These are phyloP conservation scores for Coendou prehensilis DNA, from an alignment of 2,797 vertebrate genomes.

Conservation along the genomic window DNA sequence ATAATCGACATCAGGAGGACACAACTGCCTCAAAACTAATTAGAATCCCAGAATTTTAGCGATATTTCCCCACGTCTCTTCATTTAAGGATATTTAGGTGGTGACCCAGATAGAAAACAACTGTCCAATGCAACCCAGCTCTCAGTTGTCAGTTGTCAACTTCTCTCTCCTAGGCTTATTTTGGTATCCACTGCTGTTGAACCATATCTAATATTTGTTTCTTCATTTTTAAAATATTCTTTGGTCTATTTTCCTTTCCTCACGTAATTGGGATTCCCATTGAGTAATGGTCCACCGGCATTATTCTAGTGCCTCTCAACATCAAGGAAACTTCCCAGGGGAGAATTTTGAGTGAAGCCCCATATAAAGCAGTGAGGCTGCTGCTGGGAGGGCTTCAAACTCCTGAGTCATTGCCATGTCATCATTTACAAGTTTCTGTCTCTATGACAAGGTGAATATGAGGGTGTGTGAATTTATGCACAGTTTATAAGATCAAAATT, in stretches of 20 bases:
- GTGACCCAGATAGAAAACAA: neutral
- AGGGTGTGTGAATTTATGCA: constrained; percentile 74
- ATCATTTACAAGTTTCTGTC: constrained; percentile 63
- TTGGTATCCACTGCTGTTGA: no score
- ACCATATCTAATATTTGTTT: neutral
- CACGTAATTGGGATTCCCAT: neutral
- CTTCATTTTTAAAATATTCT: neutral
- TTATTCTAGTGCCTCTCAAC: neutral
- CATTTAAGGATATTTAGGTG: neutral
- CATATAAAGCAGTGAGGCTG: constrained; percentile 57
- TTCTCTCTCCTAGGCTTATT: neutral
- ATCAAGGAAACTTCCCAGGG: constrained; percentile 58
- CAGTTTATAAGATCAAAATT: constrained; percentile 77
- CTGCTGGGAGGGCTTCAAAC: constrained; percentile 61
- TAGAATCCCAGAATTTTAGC: neutral
- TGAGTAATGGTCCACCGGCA: neutral
- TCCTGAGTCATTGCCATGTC: constrained; percentile 70
- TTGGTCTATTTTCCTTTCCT: neutral
- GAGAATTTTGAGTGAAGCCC: neutral
- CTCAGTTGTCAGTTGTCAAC: neutral
- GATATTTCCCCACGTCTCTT: neutral
- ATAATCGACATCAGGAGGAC: neutral
- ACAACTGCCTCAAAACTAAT: neutral
- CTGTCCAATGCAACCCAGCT: neutral
- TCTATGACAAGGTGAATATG: constrained; percentile 50